Base-by-base conservation (phyloP, 2,113 vertebrate genomes). In the Apus apus region DNA sequence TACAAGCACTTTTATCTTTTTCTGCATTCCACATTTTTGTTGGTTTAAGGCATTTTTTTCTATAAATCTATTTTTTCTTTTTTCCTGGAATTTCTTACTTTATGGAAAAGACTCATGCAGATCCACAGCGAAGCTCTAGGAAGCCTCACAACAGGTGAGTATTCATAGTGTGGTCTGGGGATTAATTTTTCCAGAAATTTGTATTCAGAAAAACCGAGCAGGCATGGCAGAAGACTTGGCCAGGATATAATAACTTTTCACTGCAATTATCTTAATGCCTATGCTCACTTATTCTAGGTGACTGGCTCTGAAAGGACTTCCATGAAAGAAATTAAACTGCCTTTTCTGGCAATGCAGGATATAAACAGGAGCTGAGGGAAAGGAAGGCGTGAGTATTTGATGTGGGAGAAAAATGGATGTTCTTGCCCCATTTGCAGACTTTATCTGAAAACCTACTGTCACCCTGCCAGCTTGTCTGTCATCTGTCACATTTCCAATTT, bases 181-280 rank as follows among this genome's bases (percentile, higher is more conserved):
- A 54, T 53, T 32, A 91, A 93, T 58, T 94, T 73, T 94, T 74
- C 62, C 87, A 94, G 58, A 79, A 85, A 94, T 72, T 65, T 58
- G 30, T 85, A 58, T 79, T 95, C 36, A 81, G 87, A 93, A 92
- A 85, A 73, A 72, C 3, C 62, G 17, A 89, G 34, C 57, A 67
- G 62, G 32, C 87, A 85, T 7, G 26, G 57, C 71, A 77, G 13
- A 87, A 65, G 45, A 34, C 23, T 75, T 82, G 89, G 62, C 81
- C 54, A 58, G 66, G 54, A 65, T 76, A 73, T 85, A 92, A 90
- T 72, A 95, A 89, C 89, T 95, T 93, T 50, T 81, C 78, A 23
- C 20, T 94, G 66, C 73, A 89, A 94, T 96, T 95, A 94, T 72
- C 81, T 91, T 83, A 91, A 91, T 96, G 62, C 65, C 54, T 87